A percentile compares a stretch with the other conserved stretches of the same genome.
phyloP scores from a whole-genome alignment of 2,888 invertebrate species.

The Hesperia comma region DNA sequence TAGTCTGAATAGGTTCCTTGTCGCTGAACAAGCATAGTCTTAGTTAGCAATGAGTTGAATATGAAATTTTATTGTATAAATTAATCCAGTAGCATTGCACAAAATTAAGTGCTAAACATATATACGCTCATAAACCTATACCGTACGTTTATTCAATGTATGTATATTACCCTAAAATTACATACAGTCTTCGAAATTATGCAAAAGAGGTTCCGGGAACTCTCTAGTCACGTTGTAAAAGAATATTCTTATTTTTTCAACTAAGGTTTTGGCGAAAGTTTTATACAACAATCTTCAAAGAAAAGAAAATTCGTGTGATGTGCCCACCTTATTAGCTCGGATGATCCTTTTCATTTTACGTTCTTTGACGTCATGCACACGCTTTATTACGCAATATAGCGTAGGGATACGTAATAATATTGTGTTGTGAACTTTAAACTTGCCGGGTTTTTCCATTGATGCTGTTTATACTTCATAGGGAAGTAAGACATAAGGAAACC shows the following conservation, averaged over 20 bases:
- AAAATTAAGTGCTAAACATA: too few relatives aligned
- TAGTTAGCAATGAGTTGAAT: too few relatives aligned
- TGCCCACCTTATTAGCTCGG: conserved; percentile 23
- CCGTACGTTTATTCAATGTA: too few relatives aligned
- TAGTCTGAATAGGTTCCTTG: too few relatives aligned
- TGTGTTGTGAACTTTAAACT: background rate
- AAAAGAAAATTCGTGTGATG: conserved; percentile 12
- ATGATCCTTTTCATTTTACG: conserved; percentile 20
- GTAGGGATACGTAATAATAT: background rate
- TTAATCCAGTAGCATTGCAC: too few relatives aligned
- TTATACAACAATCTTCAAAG: conserved; percentile 13
- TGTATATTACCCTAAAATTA: too few relatives aligned
- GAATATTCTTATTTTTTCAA: background rate
- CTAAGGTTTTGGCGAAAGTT: conserved; percentile 8
- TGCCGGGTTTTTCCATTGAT: background rate
- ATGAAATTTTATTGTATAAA: too few relatives aligned
- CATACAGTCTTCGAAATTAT: too few relatives aligned
- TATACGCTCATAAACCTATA: too few relatives aligned
- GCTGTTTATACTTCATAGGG: background rate
- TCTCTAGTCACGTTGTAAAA: background rate
- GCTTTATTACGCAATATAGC: background rate
- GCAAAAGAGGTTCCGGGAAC: conserved; percentile 7
- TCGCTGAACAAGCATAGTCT: too few relatives aligned
- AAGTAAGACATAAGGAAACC: too few relatives aligned
- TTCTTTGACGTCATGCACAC: conserved; percentile 30